These are phyloP conservation scores for Ursus arctos DNA, from an alignment of 2,113 vertebrate genomes.

Conservation along the genomic window DNA sequence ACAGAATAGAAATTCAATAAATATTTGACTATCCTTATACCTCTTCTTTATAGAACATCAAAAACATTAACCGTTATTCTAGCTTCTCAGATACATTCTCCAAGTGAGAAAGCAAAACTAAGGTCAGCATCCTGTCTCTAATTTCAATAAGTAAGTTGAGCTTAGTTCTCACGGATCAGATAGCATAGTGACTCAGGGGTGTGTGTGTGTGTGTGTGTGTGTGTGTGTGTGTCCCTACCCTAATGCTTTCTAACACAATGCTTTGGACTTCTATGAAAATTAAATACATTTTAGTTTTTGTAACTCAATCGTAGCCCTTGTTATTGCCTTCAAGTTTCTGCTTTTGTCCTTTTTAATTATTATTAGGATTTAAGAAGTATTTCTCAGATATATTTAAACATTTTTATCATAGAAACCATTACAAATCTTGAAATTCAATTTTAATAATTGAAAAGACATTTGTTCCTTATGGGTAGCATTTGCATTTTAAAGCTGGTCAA, in stretches of 20 bases:
- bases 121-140: background rate
- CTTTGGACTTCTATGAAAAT: slow-evolving; percentile 42
- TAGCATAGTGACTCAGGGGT: background rate
- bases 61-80: background rate
- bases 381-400: slow-evolving; percentile 64
- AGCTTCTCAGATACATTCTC: slow-evolving; percentile 17
- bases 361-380: slow-evolving; percentile 62
- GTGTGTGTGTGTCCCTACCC: background rate
- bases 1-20: slow-evolving; percentile 35
- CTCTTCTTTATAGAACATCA: slow-evolving; percentile 11
- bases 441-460: slow-evolving; percentile 79
- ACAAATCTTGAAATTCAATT: slow-evolving; percentile 69
- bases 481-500: slow-evolving; percentile 65
- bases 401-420: slow-evolving; percentile 65
- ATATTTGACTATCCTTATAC: background rate
- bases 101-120: slow-evolving; percentile 18
- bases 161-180: slow-evolving; percentile 13
- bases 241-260: slow-evolving; percentile 1
- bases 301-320: slow-evolving; percentile 54
- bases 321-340: slow-evolving; percentile 55
- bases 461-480: slow-evolving; percentile 72
- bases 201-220: background rate
- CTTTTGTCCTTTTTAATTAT: slow-evolving; percentile 74
- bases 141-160: background rate
- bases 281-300: slow-evolving; percentile 62